These are phyloP conservation scores for Frieseomelitta varia DNA, from an alignment of 1,140 invertebrate genomes.

Conservation along the genomic window DNA sequence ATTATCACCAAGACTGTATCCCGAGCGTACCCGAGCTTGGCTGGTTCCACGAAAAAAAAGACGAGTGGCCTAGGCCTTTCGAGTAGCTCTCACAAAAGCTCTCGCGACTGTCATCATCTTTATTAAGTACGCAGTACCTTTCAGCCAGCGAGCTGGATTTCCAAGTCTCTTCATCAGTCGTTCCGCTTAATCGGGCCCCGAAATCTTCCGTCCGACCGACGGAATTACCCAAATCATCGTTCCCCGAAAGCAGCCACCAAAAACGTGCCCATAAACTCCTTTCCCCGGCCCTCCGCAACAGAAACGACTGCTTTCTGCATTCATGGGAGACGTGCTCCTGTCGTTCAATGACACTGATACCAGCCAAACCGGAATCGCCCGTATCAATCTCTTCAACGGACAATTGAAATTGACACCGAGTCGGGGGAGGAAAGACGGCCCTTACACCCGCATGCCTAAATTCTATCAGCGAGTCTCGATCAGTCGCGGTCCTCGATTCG, in stretches of 20 bases:
- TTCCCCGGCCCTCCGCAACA: slow-evolving; percentile 8
- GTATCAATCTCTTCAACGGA: slow-evolving; percentile 65
- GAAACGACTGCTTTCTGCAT: slow-evolving; percentile 33
- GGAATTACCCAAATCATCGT: slow-evolving; percentile 57
- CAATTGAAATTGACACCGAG: slow-evolving; percentile 66
- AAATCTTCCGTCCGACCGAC: slow-evolving; percentile 37
- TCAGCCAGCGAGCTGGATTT: slow-evolving; percentile 26
- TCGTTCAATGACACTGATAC: slow-evolving; percentile 26
- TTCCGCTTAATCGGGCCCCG: slow-evolving; percentile 52
- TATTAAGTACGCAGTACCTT: slow-evolving; percentile 51
- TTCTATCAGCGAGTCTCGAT: slow-evolving; percentile 43
- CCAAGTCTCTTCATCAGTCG: slow-evolving; percentile 46
- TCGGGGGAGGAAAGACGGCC: neutral
- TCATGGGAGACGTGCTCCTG: slow-evolving; percentile 43
- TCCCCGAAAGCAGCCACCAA: slow-evolving; percentile 53
- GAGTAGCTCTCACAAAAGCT: slow-evolving; percentile 17
- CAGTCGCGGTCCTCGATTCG: slow-evolving; percentile 42
- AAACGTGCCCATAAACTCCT: slow-evolving; percentile 53
- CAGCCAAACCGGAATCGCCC: slow-evolving; percentile 46
- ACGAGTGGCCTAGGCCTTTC: neutral
- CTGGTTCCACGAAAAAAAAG: slow-evolving; percentile 12
- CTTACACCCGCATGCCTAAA: slow-evolving; percentile 53
- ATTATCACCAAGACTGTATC: neutral
- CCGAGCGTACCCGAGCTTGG: no score
- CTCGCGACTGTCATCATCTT: slow-evolving; percentile 40